phyloP scores from a whole-genome alignment of 2,113 vertebrate species.

The Anarrhichthys ocellatus region DNA sequence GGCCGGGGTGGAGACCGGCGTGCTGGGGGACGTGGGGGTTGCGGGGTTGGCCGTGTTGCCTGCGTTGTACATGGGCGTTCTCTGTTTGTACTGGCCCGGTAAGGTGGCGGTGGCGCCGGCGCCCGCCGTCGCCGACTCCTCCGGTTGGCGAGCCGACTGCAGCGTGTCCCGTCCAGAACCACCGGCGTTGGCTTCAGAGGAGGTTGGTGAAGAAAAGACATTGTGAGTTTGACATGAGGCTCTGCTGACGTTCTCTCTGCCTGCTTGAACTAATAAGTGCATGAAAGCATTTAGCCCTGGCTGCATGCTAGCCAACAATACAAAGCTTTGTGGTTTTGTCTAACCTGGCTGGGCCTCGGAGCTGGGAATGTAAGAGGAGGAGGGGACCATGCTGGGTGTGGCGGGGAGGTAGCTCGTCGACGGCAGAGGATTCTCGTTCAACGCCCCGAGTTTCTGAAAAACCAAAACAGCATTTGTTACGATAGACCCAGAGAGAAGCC shows the following conservation, averaged over 20 bases:
- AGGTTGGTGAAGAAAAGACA: neutral
- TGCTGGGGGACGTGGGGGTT: constrained; percentile 86
- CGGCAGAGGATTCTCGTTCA: constrained; percentile 93
- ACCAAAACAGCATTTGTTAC: neutral
- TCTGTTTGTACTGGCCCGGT: constrained; percentile 94
- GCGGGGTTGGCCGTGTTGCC: constrained; percentile 85
- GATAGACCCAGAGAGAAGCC: neutral
- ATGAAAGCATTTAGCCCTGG: neutral
- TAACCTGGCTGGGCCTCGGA: constrained; percentile 88
- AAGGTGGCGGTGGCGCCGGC: constrained; percentile 83
- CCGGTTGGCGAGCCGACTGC: constrained; percentile 89
- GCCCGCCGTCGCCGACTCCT: constrained; percentile 86
- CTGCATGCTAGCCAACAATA: too few species aligned
- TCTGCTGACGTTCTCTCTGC: neutral
- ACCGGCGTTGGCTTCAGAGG: constrained; percentile 76
- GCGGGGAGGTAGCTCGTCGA: constrained; percentile 98
- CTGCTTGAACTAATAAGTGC: neutral
- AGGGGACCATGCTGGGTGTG: constrained; percentile 95
- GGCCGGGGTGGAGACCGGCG: constrained; percentile 88
- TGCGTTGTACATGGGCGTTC: constrained; percentile 96
- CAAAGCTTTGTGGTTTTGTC: neutral
- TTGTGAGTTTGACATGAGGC: neutral
- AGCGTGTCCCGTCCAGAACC: constrained; percentile 89
- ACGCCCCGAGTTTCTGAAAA: constrained; percentile 92
- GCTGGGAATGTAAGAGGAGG: constrained; percentile 95